These are phyloP conservation scores for Rhodophaea formosa DNA, from an alignment of 2,888 invertebrate species.

Conservation along the genomic window DNA sequence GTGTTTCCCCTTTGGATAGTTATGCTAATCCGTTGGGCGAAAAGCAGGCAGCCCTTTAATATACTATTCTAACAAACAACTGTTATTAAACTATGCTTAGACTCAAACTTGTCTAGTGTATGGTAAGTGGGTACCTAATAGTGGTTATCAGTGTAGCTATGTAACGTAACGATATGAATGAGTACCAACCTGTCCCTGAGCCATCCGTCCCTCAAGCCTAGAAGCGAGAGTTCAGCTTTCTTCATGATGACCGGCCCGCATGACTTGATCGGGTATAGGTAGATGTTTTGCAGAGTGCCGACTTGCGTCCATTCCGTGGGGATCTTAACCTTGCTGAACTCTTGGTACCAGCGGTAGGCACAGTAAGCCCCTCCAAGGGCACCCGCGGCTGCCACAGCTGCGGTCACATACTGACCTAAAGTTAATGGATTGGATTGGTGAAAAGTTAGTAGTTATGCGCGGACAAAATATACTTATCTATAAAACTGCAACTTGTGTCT, in stretches of 20 bases:
- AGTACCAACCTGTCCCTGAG: constrained; percentile 73
- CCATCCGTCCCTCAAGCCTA: constrained; percentile 79
- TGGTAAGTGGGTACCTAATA: no score
- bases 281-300: constrained; percentile 78
- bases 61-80: no score
- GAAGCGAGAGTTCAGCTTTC: constrained; percentile 73
- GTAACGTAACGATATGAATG: no score
- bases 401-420: constrained; percentile 23
- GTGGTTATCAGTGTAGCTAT: no score
- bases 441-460: no score
- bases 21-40: no score
- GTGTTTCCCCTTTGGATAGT: no score
- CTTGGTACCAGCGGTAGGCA: constrained; percentile 50
- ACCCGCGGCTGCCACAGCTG: constrained; percentile 39
- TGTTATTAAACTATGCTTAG: no score
- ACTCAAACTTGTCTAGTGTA: no score
- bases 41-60: no score
- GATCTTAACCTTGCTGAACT: constrained; percentile 39
- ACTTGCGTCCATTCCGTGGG: constrained; percentile 80
- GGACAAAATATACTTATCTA: no score
- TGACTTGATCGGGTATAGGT: constrained; percentile 83
- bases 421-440: not conserved
- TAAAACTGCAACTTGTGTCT: no score
- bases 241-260: constrained; percentile 72
- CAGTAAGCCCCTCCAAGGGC: constrained; percentile 56